Evolutionary conservation across 2,113 vertebrate genomes (phyloP).

Genomic region (Myotis davidii): DNA sequence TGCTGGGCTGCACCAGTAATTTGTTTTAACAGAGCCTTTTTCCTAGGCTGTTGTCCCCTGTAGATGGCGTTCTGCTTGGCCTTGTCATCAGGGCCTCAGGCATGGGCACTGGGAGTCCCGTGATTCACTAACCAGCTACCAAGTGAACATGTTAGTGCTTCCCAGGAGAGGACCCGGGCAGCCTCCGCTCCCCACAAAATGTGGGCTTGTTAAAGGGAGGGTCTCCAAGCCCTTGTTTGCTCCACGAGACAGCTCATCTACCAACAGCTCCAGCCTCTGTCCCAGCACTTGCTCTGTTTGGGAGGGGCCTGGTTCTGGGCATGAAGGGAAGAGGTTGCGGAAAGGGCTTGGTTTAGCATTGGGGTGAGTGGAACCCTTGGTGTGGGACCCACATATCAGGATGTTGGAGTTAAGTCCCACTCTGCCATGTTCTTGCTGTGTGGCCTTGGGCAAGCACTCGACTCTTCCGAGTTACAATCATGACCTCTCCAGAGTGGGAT

Average conservation of each 20-base stretch:
- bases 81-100: background rate
- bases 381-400: background rate
- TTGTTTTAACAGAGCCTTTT: background rate
- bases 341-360: background rate
- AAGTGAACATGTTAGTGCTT: background rate
- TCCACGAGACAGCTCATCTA: too few species aligned
- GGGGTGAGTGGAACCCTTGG: background rate
- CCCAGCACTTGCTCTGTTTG: background rate
- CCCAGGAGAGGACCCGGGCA: background rate
- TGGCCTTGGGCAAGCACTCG: background rate
- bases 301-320: background rate
- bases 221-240: background rate
- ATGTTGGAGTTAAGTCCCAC: background rate
- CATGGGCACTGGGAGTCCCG: background rate
- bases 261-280: background rate
- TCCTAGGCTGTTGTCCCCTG: background rate
- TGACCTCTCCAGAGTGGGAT: background rate
- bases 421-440: background rate
- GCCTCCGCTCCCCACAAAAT: background rate
- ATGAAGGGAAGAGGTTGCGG: background rate
- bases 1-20: background rate
- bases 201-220: rapidly evolving
- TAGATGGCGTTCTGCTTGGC: background rate
- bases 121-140: background rate
- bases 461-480: background rate